Evolutionary conservation across 2,888 invertebrate genomes (phyloP).

Genomic region (Coelopa pilipes): DNA sequence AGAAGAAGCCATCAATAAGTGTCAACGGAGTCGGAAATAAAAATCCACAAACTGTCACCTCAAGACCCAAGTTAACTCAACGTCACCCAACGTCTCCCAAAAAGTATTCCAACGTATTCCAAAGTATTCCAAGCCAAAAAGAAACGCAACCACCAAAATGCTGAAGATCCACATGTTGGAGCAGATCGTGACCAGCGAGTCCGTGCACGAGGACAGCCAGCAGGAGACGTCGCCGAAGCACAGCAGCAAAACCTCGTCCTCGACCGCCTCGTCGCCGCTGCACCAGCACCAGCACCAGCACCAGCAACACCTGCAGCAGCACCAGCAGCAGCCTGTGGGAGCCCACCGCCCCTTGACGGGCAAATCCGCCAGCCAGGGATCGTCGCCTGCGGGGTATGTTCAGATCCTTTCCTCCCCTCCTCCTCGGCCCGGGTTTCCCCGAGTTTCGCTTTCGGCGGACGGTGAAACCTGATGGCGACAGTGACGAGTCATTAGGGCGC

Average conservation of each 20-base stretch:
- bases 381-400: conserved; percentile 64
- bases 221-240: conserved; percentile 42
- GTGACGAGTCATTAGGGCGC: neutral
- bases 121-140: conserved; percentile 28
- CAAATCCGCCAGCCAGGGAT: conserved; percentile 64
- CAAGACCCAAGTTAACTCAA: too few relatives aligned
- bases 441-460: neutral
- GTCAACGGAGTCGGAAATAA: too few relatives aligned
- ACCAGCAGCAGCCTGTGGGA: conserved; percentile 34
- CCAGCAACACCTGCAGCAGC: conserved; percentile 53
- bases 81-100: too few relatives aligned
- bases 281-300: conserved; percentile 57
- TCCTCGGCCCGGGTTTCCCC: neutral
- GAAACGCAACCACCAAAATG: conserved; percentile 65
- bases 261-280: conserved; percentile 61
- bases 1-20: too few relatives aligned
- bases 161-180: conserved; percentile 82
- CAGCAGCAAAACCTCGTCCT: conserved; percentile 44
- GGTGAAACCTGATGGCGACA: neutral
- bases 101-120: conserved; percentile 10
- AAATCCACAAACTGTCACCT: too few relatives aligned
- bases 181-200: conserved; percentile 76
- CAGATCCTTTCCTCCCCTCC: neutral
- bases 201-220: conserved; percentile 24
- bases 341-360: conserved; percentile 24